Evolutionary conservation across 2,888 invertebrate genomes (phyloP), one percentile per base, ranked within the genome.

Genomic region (Leptopilina myrica): DNA sequence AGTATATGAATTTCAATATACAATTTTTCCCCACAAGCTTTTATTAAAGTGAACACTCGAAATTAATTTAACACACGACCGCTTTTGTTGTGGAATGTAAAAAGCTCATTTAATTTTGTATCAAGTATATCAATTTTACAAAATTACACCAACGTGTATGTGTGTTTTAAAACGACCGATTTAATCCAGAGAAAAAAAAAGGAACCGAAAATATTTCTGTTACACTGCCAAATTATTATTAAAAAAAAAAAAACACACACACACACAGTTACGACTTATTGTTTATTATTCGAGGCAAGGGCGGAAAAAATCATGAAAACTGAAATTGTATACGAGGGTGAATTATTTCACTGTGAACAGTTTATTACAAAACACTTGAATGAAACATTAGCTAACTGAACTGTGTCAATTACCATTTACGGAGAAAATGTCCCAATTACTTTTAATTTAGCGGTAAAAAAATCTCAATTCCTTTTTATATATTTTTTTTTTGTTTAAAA

Each of bases 31-130:
- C 49, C 40, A 73, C 9, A 33, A 14, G 40, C 73, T 56, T 56
- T 33, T 73, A 59, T 73, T 73, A 73, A n/a, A 33, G 33, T n/a
- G n/a, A 40, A 33, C 73, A 33, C 33, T 40, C 56, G 14, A 56
- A 73, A 73, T 40, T 73, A 9, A 73, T 73, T 73, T 40, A 56
- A 73, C 56, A 56, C 26, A 56, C 49, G 11, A 49, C 49, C 56
- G 6, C 33, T 9, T 56, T 73, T 56, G 33, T n/a, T 11, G 20
- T 49, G 11, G 12, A 49, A 49, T 12, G 49, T 49, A 49, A 49
- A 49, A 49, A 49, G 49, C 33, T 69, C 69, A 69, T 26, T 69
- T 26, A 49, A 14, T 53, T 20, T 43, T 12, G 5, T 14, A 49
- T 14, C 14, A 73, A 73, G 40, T 73, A 73, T 56, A 33, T 6